Conservation (phyloP, 2,797 vertebrate species). For the Sarcoramphus papa region DNA sequence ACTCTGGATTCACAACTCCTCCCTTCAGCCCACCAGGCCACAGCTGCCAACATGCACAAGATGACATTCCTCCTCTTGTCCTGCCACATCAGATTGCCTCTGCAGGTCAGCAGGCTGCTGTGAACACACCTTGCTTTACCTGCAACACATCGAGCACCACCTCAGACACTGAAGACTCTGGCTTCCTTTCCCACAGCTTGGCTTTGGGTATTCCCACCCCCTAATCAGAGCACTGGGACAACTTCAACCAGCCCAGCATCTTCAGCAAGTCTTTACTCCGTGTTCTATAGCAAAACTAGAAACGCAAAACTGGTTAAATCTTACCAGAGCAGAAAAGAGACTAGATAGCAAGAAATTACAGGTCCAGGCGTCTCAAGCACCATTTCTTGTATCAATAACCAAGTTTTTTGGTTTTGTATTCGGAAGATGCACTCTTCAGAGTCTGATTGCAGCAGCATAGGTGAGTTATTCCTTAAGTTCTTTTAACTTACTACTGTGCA, state of each 20-base stretch:
- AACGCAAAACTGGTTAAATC: not conserved
- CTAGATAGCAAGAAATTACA: not conserved
- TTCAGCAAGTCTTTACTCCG: not conserved
- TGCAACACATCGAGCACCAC: not conserved
- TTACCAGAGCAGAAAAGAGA: not conserved
- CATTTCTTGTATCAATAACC: not conserved
- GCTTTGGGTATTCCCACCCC: not conserved
- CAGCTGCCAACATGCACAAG: not conserved
- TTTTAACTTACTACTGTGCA: not conserved
- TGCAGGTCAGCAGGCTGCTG: not conserved
- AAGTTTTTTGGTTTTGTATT: not conserved
- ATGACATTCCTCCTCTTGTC: not conserved
- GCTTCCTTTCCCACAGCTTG: not conserved
- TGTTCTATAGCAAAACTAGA: not conserved
- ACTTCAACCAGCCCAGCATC: not conserved
- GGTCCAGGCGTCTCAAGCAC: not conserved
- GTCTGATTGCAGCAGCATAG: not conserved
- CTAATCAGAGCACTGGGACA: not conserved
- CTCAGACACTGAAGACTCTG: not conserved
- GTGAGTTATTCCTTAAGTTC: not conserved
- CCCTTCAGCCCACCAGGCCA: not conserved
- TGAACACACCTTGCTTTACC: accelerated
- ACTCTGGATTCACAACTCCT: not conserved
- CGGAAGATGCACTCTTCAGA: not conserved
- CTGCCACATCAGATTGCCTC: not conserved